phyloP scores from a whole-genome alignment of 2,113 vertebrate genomes.

The Zeus faber region DNA sequence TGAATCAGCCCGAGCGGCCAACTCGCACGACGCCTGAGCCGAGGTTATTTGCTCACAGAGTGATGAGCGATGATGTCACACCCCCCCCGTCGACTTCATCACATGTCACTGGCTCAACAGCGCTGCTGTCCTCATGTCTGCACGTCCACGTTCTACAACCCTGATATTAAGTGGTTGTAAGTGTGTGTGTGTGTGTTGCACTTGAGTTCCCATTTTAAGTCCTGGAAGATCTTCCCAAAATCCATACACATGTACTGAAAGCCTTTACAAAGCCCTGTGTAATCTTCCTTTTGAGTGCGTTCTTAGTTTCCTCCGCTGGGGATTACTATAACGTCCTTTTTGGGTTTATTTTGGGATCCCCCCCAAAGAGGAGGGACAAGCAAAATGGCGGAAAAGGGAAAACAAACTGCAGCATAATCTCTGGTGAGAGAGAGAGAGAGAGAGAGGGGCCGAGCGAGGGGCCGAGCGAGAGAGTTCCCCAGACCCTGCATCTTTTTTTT shows the following conservation, averaged over 20 bases:
- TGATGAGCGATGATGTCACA: no score
- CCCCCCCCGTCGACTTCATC: no score
- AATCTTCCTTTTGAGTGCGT: conserved; percentile 64
- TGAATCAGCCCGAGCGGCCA: no score
- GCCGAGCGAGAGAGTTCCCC: conserved; percentile 56
- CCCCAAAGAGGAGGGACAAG: conserved; percentile 43
- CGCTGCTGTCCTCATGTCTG: no score
- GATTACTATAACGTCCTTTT: conserved; percentile 66
- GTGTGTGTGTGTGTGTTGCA: conserved; percentile 20
- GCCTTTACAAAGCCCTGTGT: conserved; percentile 66
- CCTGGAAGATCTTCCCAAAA: conserved; percentile 56
- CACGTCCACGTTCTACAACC: no score
- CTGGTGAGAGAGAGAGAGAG: conserved; percentile 64
- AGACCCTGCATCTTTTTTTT: conserved; percentile 56
- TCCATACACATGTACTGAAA: conserved; percentile 58
- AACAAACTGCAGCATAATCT: conserved; percentile 76
- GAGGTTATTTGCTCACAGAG: no score
- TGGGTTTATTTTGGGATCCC: conserved; percentile 17
- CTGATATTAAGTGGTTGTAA: no score
- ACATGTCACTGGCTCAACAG: no score
- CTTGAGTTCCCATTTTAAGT: conserved; percentile 51
- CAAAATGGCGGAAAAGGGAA: conserved; percentile 70
- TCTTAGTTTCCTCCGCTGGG: conserved; percentile 53
- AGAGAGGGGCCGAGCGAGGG: conserved; percentile 26
- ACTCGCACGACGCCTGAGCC: no score